Base-by-base conservation (phyloP, 2,113 vertebrate genomes). In the Ochotona curzoniae region DNA sequence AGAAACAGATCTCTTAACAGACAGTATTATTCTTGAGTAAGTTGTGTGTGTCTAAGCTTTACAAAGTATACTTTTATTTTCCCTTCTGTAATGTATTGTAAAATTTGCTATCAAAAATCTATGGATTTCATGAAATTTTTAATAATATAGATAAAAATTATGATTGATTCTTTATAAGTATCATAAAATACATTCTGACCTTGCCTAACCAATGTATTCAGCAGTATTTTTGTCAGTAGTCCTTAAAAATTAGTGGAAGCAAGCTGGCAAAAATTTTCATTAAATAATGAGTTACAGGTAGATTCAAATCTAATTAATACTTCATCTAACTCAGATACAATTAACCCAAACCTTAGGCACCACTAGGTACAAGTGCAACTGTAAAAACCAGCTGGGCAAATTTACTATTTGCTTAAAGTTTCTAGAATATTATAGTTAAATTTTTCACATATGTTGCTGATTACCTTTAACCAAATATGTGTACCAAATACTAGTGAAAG, bases 271-370 rank as follows among this genome's bases (percentile, higher is more conserved):
- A n/a, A 0, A 7, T 70, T 54, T 93, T 89, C 23, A 75, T 73
- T 92, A 75, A 30, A 54, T 51, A 8, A 4, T 60, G 28, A 88
- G 35, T 66, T 88, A 61, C 8, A 66, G 61, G 25, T 1, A 82
- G 30, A 28, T 88, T 60, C 13, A 88, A 82, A 67, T 76, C 84
- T 90, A 84, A 76, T 88, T 90, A 84, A 76, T 78, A 83, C 70
- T 78, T 80, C 63, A 87, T 81, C 23, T 88, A 94, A 88, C 81
- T 85, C 26, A 38, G 23, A 8, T 49, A 94, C 38, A 93, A 84
- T 54, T 84, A 35, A 76, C n/a, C 44, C 15, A 80, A 75, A 87
- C 25, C 87, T 25, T 74, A 83, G 20, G 51, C 38, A 60, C 44
- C 54, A 80, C 12, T 6, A 32, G 44, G 44, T 28, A 75, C 61